phyloP scores from a whole-genome alignment of 2,888 invertebrate species.

The Neria commutata region DNA sequence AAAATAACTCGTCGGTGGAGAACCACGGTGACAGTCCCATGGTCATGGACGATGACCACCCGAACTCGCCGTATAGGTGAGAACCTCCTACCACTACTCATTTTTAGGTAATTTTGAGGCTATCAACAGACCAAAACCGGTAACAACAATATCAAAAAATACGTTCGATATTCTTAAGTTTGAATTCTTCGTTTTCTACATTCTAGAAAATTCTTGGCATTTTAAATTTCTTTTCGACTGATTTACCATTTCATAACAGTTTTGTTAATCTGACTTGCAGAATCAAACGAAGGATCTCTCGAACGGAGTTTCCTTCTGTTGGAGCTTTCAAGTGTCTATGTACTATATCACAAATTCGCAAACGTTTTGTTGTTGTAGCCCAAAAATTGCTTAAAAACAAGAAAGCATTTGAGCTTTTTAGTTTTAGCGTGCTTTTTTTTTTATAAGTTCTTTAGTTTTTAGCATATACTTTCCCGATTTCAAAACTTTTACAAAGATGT shows the following conservation, averaged over 20 bases:
- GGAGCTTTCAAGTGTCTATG: no score
- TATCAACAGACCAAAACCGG: constrained; percentile 35
- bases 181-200: not conserved
- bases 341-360: not conserved
- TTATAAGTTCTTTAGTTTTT: no score
- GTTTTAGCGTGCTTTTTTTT: not conserved
- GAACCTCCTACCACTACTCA: constrained; percentile 37
- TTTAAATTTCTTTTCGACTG: no score
- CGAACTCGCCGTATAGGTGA: constrained; percentile 60
- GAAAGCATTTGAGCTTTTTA: not conserved
- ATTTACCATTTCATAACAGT: no score
- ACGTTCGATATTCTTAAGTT: not conserved
- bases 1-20: constrained; percentile 54
- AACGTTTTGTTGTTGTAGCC: constrained; percentile 27
- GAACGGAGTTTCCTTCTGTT: no score
- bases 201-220: no score
- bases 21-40: constrained; percentile 54
- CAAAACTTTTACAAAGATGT: not conserved
- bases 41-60: constrained; percentile 50
- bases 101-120: constrained; percentile 50
- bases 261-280: no score
- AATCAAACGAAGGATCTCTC: no score
- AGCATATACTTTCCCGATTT: no score
- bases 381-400: constrained; percentile 19
- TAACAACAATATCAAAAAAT: no score